Evolutionary conservation across 1,140 invertebrate genomes (phyloP).

Genomic region (Mycetomoellerius zeteki): DNA sequence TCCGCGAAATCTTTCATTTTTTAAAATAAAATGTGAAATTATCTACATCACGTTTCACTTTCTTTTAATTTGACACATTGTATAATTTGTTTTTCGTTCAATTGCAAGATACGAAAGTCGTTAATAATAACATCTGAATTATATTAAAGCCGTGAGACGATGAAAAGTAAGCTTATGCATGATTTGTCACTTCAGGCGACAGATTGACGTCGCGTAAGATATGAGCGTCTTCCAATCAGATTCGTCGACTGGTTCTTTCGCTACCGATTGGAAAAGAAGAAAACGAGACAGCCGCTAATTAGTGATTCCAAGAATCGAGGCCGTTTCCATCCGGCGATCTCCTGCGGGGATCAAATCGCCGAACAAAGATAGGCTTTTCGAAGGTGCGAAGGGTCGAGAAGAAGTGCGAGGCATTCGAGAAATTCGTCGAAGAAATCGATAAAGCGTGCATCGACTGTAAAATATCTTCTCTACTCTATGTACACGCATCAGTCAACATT

Average conservation of each 20-base stretch:
- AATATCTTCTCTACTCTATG: slow-evolving; percentile 22
- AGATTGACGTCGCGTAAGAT: slow-evolving; percentile 30
- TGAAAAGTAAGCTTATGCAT: slow-evolving; percentile 41
- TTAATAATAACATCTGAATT: slow-evolving; percentile 15
- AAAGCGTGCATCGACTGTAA: slow-evolving; percentile 57
- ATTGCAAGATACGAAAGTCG: not conserved
- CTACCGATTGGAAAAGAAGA: slow-evolving; percentile 72
- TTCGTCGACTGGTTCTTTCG: slow-evolving; percentile 57
- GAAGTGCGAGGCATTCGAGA: slow-evolving; percentile 71
- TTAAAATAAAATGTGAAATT: not conserved
- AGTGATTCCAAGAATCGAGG: slow-evolving; percentile 77
- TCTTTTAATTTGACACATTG: not conserved
- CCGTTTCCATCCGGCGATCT: slow-evolving; percentile 66
- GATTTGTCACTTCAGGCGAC: slow-evolving; percentile 51
- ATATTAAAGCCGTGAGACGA: not conserved
- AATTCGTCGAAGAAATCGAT: slow-evolving; percentile 76
- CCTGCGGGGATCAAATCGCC: slow-evolving; percentile 67
- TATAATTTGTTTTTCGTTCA: not conserved
- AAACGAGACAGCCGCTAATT: slow-evolving; percentile 74
- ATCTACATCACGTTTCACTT: not conserved
- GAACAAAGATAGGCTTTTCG: slow-evolving; percentile 60
- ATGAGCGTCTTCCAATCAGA: slow-evolving; percentile 58
- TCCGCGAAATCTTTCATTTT: not conserved
- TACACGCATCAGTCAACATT: not conserved
- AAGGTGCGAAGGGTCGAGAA: slow-evolving; percentile 72